These are phyloP conservation scores for Apodemus agrarius DNA, from an alignment of 2,797 vertebrate genomes.

Conservation along the genomic window DNA sequence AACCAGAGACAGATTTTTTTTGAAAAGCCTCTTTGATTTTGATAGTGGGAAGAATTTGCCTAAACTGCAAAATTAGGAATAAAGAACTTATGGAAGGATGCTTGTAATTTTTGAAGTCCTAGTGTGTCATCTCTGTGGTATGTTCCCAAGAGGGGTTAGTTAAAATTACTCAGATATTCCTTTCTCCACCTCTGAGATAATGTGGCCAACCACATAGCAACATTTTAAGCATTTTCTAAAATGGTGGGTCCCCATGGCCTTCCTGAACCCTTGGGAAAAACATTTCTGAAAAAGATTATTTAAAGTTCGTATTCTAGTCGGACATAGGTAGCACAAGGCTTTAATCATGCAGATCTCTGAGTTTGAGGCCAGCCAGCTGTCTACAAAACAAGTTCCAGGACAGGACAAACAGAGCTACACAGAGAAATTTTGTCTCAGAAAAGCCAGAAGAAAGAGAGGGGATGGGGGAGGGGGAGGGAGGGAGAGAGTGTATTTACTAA, in stretches of 20 bases:
- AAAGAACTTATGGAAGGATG: not conserved
- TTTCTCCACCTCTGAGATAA: not conserved
- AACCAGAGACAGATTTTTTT: conserved; percentile 16
- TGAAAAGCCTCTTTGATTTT: conserved; percentile 27
- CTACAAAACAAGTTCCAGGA: not conserved
- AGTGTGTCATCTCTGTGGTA: not conserved
- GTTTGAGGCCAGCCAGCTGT: not conserved
- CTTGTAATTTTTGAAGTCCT: not conserved
- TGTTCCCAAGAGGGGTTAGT: not conserved
- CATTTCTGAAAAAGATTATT: not conserved
- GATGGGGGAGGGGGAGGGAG: not conserved
- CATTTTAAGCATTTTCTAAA: not conserved
- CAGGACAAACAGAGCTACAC: not conserved
- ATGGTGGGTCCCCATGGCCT: not conserved
- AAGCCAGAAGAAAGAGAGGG: not conserved
- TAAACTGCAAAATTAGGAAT: not conserved
- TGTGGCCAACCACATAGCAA: not conserved
- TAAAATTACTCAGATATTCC: not conserved
- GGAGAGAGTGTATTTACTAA: not conserved
- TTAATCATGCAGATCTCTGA: not conserved
- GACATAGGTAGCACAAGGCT: not conserved
- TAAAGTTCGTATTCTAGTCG: not conserved
- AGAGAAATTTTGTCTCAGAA: not conserved
- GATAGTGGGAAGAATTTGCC: conserved; percentile 13
- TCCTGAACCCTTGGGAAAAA: not conserved